Conservation (phyloP, 2,113 vertebrate species). For the Egretta garzetta region DNA sequence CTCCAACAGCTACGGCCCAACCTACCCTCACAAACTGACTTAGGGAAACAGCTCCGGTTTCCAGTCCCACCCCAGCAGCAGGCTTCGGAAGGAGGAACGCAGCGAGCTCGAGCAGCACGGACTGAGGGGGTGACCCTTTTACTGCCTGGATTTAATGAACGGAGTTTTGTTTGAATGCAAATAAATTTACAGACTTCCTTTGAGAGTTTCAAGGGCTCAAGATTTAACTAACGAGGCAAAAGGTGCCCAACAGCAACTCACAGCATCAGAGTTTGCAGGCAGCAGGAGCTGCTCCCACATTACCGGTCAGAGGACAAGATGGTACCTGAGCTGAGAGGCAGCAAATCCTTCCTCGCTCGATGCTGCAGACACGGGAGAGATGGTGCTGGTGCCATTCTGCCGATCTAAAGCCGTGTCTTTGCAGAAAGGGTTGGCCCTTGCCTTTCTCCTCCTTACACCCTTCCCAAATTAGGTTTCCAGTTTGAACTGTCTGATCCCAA, state of each 20-base stretch:
- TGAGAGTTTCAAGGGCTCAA: not conserved
- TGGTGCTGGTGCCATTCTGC: fast-evolving
- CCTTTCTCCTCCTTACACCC: not conserved
- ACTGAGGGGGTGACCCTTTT: fast-evolving
- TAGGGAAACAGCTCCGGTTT: not conserved
- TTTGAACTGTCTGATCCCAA: not conserved
- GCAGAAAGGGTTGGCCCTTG: not conserved
- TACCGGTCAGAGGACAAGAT: not conserved
- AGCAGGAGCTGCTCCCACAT: not conserved
- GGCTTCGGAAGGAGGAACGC: not conserved
- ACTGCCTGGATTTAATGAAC: fast-evolving
- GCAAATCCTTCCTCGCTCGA: not conserved
- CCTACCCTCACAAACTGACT: not conserved
- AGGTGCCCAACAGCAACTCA: not conserved
- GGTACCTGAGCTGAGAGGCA: not conserved
- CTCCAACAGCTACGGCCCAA: not conserved
- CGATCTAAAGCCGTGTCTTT: not conserved
- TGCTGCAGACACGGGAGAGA: fast-evolving
- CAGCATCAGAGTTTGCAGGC: not conserved
- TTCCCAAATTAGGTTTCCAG: not conserved
- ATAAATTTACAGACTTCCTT: not conserved
- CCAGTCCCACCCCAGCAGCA: not conserved
- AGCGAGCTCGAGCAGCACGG: fast-evolving
- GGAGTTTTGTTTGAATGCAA: not conserved
- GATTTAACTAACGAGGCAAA: not conserved